These are phyloP conservation scores for Podabrus alpinus DNA, from an alignment of 2,888 invertebrate genomes.

Conservation along the genomic window DNA sequence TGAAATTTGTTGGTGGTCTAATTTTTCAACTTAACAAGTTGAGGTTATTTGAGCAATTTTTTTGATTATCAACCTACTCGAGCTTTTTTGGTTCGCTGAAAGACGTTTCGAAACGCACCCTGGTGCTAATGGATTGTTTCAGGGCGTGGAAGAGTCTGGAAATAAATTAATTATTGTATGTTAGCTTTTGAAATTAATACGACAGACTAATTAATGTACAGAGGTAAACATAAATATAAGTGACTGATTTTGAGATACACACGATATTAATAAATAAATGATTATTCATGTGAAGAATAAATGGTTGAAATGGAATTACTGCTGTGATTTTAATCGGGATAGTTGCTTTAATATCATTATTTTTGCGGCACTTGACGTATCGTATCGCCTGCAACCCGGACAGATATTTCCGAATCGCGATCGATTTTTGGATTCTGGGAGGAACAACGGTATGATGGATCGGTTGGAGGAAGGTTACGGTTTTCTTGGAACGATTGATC, in stretches of 20 bases:
- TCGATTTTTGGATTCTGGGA: background rate
- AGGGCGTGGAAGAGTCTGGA: constrained; percentile 34
- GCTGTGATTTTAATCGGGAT: background rate
- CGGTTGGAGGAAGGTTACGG: background rate
- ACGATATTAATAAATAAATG: constrained; percentile 13
- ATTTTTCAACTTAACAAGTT: constrained; percentile 22
- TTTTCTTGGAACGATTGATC: background rate
- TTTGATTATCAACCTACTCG: background rate
- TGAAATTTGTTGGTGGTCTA: constrained; percentile 28
- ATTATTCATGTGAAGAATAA: constrained; percentile 6
- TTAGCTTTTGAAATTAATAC: constrained; percentile 40
- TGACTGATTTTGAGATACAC: constrained; percentile 19
- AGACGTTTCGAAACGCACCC: constrained; percentile 31
- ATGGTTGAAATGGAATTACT: constrained; percentile 6
- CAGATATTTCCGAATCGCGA: background rate
- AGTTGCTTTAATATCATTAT: background rate
- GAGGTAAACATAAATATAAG: constrained; percentile 36
- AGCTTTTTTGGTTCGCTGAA: constrained; percentile 16
- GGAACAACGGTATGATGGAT: background rate
- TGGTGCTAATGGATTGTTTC: constrained; percentile 39
- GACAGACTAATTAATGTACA: constrained; percentile 39
- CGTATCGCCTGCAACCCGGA: too few species aligned
- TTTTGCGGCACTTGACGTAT: background rate
- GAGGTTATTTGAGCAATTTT: background rate
- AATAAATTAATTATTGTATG: constrained; percentile 40